Evolutionary conservation across 2,797 vertebrate species (phyloP).

Genomic region (Sebastolobus alascanus): DNA sequence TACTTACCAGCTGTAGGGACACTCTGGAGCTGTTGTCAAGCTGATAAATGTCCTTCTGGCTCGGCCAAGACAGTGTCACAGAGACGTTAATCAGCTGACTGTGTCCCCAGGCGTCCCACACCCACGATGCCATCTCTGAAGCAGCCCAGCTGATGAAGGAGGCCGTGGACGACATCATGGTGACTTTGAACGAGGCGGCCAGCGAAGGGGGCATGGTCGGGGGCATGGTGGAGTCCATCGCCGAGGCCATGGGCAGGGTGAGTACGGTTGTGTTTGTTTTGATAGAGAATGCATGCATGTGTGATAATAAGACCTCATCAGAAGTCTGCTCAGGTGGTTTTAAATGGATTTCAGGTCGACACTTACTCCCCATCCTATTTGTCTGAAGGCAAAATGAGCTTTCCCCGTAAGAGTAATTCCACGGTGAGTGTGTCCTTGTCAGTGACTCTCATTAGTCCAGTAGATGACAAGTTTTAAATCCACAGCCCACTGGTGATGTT

Average conservation of each 20-base stretch:
- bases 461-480: conserved; percentile 70
- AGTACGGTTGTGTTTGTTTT: conserved; percentile 50
- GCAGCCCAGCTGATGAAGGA: conserved; percentile 97
- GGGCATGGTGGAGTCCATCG: conserved; percentile 97
- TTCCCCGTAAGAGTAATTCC: conserved; percentile 11
- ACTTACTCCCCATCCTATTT: conserved; percentile 34
- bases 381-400: conserved; percentile 41
- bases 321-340: conserved; percentile 23
- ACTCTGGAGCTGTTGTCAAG: conserved; percentile 26
- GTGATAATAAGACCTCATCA: background rate
- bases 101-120: conserved; percentile 90
- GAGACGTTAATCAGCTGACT: conserved; percentile 51
- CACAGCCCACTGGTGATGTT: conserved; percentile 67
- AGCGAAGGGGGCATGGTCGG: conserved; percentile 98
- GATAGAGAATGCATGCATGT: background rate
- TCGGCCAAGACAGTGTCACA: conserved; percentile 37
- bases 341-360: conserved; percentile 38
- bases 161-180: conserved; percentile 98
- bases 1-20: conserved; percentile 32
- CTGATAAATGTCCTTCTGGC: conserved; percentile 38
- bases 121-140: conserved; percentile 95
- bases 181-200: conserved; percentile 96
- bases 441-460: conserved; percentile 65
- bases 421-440: conserved; percentile 53
- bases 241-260: conserved; percentile 95